Base-by-base conservation (phyloP, 2,797 vertebrate species). In the Siniperca obscura region DNA sequence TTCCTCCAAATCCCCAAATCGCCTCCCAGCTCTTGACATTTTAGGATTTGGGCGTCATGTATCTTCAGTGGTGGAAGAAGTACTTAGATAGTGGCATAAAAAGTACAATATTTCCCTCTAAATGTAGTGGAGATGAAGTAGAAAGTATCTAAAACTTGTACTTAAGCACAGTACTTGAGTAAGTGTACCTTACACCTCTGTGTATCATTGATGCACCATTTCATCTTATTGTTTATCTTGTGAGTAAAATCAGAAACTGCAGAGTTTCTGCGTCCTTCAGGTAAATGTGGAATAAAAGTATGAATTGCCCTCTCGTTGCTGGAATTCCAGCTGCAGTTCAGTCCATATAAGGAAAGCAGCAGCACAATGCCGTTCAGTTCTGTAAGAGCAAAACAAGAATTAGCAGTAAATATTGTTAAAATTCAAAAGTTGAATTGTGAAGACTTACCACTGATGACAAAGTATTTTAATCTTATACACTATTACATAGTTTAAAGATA, bases 301-400 rank as follows among this genome's bases (percentile, higher is more conserved):
- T 40, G n/a, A n/a, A n/a, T n/a, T n/a, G n/a, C 30, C 0, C 12
- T 21, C 48, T 8, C 4, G 7, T 3, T 48, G 64, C 3, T 76
- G 40, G 52, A 57, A 22, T 12, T n/a, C 46, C 22, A 25, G 48
- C 70, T 44, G 53, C 57, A 50, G 17, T 19, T 42, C 0, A 4
- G 22, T 46, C 53, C 68, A 67, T 67, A 52, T 60, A 59, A 71
- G 74, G 80, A 44, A 27, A 53, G 7, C n/a, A 59, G n/a, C 53
- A 12, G 27, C 14, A 3, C 1, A 3, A 1, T 1, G 44, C 48
- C 46, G 5, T 36, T 40, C 30, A 60, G 17, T 30, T 30, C 25
- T 36, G 10, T 9, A 8, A 4, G 4, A 56, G 27, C 3, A 42
- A 40, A 34, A 7, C 21, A 53, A 38, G 4, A 38, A 19, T 17